phyloP scores from a whole-genome alignment of 2,888 invertebrate genomes.

The Hybos culiciformis region DNA sequence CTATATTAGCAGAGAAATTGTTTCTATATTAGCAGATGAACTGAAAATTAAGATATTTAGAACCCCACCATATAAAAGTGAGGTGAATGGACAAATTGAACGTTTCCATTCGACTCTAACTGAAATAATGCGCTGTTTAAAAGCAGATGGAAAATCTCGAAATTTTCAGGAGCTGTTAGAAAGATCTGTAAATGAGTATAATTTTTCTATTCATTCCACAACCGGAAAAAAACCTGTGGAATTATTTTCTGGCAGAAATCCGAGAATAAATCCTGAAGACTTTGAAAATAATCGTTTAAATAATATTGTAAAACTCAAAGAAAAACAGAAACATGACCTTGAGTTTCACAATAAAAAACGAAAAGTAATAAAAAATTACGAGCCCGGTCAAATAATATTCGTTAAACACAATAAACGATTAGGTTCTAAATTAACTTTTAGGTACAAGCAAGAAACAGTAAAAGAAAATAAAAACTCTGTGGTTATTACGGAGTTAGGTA shows the following conservation, averaged over 20 bases:
- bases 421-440: constrained; percentile 8
- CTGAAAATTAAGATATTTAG: constrained; percentile 7
- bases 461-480: constrained; percentile 10
- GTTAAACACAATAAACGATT: constrained; percentile 9
- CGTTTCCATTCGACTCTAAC: constrained; percentile 8
- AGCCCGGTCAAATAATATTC: constrained; percentile 5
- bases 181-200: constrained; percentile 6
- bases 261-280: constrained; percentile 2
- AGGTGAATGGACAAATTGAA: constrained; percentile 5
- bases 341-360: constrained; percentile 5
- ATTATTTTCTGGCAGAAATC: constrained; percentile 5
- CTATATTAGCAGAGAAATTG: too few species aligned
- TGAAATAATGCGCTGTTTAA: constrained; percentile 6
- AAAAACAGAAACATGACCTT: constrained; percentile 6
- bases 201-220: constrained; percentile 6
- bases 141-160: neutral
- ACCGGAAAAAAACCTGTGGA: constrained; percentile 4
- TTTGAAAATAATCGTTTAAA: constrained; percentile 1
- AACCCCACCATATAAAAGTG: constrained; percentile 8
- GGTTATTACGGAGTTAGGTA: constrained; percentile 8
- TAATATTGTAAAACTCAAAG: constrained; percentile 5
- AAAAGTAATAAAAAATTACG: constrained; percentile 5
- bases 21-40: constrained; percentile 4
- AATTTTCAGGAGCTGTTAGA: neutral
- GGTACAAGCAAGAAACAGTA: constrained; percentile 8